Evolutionary conservation across 2,888 invertebrate genomes (phyloP), one percentile per base, ranked within the genome.

Genomic region (Heliconius cydno): DNA sequence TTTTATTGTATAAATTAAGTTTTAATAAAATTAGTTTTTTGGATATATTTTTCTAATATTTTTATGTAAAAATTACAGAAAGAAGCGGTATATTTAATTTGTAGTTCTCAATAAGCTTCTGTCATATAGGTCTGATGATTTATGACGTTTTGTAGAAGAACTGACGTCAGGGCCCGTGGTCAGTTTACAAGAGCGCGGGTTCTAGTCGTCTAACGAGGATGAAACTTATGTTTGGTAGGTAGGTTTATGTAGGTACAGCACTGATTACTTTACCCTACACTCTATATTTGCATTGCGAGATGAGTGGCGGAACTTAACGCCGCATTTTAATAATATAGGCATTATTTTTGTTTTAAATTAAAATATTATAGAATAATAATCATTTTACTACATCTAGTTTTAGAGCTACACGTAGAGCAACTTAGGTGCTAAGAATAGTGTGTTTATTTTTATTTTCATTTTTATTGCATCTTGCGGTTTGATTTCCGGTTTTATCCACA

Each of bases 401-500:
- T 13, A 28, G 28, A 65, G 7, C 25, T 65, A 15, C 57, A 28
- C 12, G 52, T 52, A 57, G 22, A 46, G 6, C 57, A 22, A 34
- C 19, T 46, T 5, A 72, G 7, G 12, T 22, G 57, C 30, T n/a
- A 57, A 57, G 34, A 60, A 74, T 41, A 74, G n/a, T 25, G n/a
- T 63, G 12, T 25, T 52, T 25, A 19, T n/a, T 75, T 74, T 52
- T 52, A 52, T 52, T 41, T 72, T 41, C 22, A 60, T n/a, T 63
- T 75, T 75, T 65, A 75, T 75, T 34, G n/a, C 63, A 38, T 25
- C 38, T 74, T 77, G 77, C 52, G 68, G 63, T 79, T 76, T 71
- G 71, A 76, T 80, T 81, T 79, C 71, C 78, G 70, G 41, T 74
- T 76, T 41, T 38, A 22, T 25, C 60, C 22, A 30, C 63, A 28